These are phyloP conservation scores for Kuschelorhynchus macadamiae DNA, from an alignment of 2,888 invertebrate genomes.

Conservation along the genomic window DNA sequence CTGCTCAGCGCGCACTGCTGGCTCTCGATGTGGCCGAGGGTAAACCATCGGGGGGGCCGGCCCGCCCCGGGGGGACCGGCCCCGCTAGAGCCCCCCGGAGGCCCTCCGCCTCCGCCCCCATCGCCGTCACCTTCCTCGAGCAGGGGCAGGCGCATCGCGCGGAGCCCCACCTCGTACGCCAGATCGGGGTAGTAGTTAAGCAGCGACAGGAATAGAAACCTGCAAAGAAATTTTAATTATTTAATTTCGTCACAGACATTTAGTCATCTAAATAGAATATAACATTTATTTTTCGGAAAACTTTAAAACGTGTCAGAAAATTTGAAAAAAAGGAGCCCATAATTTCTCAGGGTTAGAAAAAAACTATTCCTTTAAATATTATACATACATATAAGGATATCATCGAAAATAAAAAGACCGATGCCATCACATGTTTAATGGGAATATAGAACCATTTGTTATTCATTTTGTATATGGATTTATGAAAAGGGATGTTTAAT, in stretches of 20 bases:
- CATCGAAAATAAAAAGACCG: too few species aligned
- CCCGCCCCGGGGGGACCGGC: constrained; percentile 68
- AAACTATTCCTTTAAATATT: too few species aligned
- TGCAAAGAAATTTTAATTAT: constrained; percentile 40
- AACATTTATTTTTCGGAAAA: too few species aligned
- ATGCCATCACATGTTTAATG: too few species aligned
- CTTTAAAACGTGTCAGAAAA: too few species aligned
- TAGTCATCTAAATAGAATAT: too few species aligned
- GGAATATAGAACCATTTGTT: too few species aligned
- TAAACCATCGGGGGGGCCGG: constrained; percentile 83
- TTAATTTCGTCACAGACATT: not conserved
- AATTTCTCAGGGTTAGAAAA: too few species aligned
- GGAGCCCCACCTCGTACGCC: constrained; percentile 83
- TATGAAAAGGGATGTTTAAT: too few species aligned
- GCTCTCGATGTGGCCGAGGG: constrained; percentile 83
- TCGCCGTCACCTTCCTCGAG: constrained; percentile 82
- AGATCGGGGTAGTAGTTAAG: constrained; percentile 83
- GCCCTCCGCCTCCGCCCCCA: constrained; percentile 67
- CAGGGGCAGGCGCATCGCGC: constrained; percentile 85
- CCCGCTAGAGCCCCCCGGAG: constrained; percentile 25
- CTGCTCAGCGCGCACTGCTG: constrained; percentile 86
- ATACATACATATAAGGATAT: too few species aligned
- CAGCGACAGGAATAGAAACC: constrained; percentile 84
- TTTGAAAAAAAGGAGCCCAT: too few species aligned
- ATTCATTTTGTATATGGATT: too few species aligned